A percentile compares a stretch with the other conserved stretches of the same genome.
phyloP scores from a whole-genome alignment of 1,140 invertebrate genomes.

The Chrysopa pallens region DNA sequence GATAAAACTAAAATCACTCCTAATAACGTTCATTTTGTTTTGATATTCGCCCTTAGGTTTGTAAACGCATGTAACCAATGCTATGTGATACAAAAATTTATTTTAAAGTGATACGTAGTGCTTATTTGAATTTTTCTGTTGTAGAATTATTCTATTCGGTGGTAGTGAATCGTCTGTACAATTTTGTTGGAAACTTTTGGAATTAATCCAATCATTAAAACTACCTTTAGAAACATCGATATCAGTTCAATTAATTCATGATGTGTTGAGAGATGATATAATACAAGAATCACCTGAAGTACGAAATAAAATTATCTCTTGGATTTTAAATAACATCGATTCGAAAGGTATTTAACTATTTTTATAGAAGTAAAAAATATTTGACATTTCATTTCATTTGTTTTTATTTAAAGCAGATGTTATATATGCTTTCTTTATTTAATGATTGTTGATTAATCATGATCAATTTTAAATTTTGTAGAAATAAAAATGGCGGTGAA shows the following conservation, averaged over 20 bases:
- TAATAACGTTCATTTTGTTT: not conserved
- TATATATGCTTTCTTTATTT: not conserved
- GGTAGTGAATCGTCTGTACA: not conserved
- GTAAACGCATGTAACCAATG: not conserved
- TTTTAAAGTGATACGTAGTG: not conserved
- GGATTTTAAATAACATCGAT: not conserved
- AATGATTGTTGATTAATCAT: not conserved
- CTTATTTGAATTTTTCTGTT: not conserved
- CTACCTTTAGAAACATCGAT: not conserved
- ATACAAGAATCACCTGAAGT: not conserved
- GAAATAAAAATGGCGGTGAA: conserved; percentile 17
- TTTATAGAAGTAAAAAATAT: not conserved
- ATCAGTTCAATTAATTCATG: not conserved
- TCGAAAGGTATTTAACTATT: not conserved
- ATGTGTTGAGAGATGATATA: not conserved
- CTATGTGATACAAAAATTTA: not conserved
- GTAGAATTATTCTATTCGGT: not conserved
- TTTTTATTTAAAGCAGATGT: not conserved
- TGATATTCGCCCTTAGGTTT: not conserved
- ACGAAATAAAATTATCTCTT: not conserved
- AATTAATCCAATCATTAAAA: not conserved
- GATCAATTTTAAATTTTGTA: not conserved
- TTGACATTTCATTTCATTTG: not conserved
- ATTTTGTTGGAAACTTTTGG: not conserved
- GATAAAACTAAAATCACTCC: not conserved